Base-by-base conservation (phyloP, 2,113 vertebrate genomes). In the Ophiodon elongatus region DNA sequence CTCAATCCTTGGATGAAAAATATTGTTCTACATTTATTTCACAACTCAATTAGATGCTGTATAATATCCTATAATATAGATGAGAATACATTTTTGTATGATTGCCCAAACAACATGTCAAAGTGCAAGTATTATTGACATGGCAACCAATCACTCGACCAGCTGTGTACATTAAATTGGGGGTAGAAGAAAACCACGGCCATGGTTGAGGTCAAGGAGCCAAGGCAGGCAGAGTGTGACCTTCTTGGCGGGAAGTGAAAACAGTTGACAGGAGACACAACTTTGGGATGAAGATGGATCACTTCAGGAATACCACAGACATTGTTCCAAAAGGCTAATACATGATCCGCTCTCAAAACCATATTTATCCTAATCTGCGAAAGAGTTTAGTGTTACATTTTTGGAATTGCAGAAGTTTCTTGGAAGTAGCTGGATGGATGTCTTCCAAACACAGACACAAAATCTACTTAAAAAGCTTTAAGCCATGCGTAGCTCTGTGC, bases 331-430 rank as follows among this genome's bases (percentile, higher is more conserved):
- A 59, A 45, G 52, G 71, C 10, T 17, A 37, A 76, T 15, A 47
- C 68, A 79, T 35, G 41, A 79, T 31, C 31, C 1, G 31, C 8
- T 25, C 60, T 87, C 73, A 80, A 80, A 70, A 60, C 37, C 23
- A 21, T 79, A 14, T 84, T 85, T 76, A 78, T 88, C 76, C 59
- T 79, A 63, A 71, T 41, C 37, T 63, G 70, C 1, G 1, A 69
- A 83, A 85, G 82, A 79, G 79, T 65, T 82, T 35, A 84, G 73
- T 84, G 81, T 62, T 45, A 89, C 69, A 85, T 88, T 85, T 91
- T 79, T 80, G 41, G 43, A 43, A 67, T 82, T 35, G 37, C 39
- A 29, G 8, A 69, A 54, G 35, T 27, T 82, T 50, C 4, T 75
- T 11, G 21, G 11, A 33, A 29, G 21, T 23, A 56, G 33, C 37